Percentiles rank a stretch among this genome's conserved stretches.
Evolutionary conservation across 1,140 invertebrate species (phyloP).

Genomic region (Anastrepha ludens): DNA sequence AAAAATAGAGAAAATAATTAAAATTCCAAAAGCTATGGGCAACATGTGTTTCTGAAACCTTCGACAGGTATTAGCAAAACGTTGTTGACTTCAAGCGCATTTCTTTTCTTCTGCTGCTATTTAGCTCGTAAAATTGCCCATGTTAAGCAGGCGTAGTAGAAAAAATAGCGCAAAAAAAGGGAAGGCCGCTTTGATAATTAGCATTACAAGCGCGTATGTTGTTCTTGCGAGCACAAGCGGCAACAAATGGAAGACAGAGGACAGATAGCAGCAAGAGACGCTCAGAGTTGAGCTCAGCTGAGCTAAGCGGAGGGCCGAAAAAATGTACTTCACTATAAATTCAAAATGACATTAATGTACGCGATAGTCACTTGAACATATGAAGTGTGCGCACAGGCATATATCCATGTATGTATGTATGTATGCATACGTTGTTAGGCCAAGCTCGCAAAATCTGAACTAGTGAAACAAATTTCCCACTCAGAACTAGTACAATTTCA

Average conservation of each 20-base stretch:
- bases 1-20: slow-evolving; percentile 47
- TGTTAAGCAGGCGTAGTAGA: background rate
- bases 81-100: background rate
- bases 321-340: slow-evolving; percentile 23
- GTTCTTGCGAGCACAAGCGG: slow-evolving; percentile 30
- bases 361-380: background rate
- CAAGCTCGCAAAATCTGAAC: too few species aligned
- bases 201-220: slow-evolving; percentile 43
- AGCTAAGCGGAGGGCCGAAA: background rate
- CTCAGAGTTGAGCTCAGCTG: background rate
- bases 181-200: slow-evolving; percentile 37
- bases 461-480: too few species aligned
- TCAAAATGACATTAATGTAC: slow-evolving; percentile 40
- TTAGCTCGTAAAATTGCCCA: slow-evolving; percentile 15
- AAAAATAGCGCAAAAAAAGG: background rate
- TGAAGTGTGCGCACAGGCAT: background rate
- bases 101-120: slow-evolving; percentile 14
- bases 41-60: slow-evolving; percentile 19
- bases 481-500: too few species aligned
- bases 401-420: background rate
- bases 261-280: background rate
- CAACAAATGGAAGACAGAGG: background rate
- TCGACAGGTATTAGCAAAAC: slow-evolving; percentile 5
- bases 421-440: background rate
- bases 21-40: slow-evolving; percentile 34